Evolutionary conservation across 37 sponge, comb jelly and placozoan genomes (phyloP), one percentile per base, ranked within the genome.

Genomic region (Amphimedon queenslandica): DNA sequence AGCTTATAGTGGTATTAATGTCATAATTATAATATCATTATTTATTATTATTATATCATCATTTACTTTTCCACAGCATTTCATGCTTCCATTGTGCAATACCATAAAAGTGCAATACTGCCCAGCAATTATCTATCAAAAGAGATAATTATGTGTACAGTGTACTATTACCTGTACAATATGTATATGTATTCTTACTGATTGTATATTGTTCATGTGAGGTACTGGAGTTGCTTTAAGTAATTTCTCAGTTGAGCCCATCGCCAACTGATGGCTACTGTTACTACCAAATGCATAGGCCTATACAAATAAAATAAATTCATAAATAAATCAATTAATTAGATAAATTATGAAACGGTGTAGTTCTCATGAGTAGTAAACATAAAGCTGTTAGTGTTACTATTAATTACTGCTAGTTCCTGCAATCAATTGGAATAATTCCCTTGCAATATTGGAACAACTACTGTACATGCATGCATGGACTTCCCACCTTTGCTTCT

Each of bases 1-100:
- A n/a, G n/a, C n/a, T n/a, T n/a, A n/a, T n/a, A n/a, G n/a, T n/a
- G n/a, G n/a, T n/a, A n/a, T n/a, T n/a, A n/a, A n/a, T n/a, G n/a
- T n/a, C n/a, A n/a, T n/a, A n/a, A n/a, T n/a, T n/a, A n/a, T n/a
- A n/a, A n/a, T n/a, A n/a, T n/a, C n/a, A n/a, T 18, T 47, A 47
- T 47, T 47, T 18, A 47, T 18, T 47, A 47, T 47, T 47, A 47
- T 47, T 47, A 47, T 47, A 47, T n/a, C n/a, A n/a, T 58, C 71
- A 27, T 81, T 77, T 32, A 85, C 94, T 81, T 96, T 96, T n/a
- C 96, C 96, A 80, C 96, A 96, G 1, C 80, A 93, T 42, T 86
- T 79, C 40, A 92, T 53, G 13, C 72, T 66, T 5, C 96, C 96
- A 51, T 89, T 85, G 23, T 55, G 24, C 39, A 63, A 81, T 20